Conservation (phyloP, 2,113 vertebrate genomes). For the Anguilla japonica region DNA sequence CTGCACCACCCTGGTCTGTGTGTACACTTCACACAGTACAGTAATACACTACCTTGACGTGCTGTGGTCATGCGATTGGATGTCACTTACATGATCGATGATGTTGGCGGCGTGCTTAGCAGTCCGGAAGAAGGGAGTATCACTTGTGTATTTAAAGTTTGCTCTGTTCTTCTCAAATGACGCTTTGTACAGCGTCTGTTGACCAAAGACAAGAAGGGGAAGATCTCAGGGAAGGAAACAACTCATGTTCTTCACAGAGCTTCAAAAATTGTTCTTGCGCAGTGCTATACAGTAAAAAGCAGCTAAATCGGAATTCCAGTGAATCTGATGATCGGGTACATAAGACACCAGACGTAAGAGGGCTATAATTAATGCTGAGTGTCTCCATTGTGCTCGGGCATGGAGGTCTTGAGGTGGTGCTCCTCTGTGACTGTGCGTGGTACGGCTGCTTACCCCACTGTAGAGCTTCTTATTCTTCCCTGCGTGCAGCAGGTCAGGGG, state of each 20-base stretch:
- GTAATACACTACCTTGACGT: too few species aligned
- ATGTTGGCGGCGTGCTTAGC: constrained; percentile 81
- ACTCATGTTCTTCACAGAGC: background rate
- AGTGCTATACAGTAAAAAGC: background rate
- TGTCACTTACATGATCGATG: constrained; percentile 75
- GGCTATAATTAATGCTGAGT: background rate
- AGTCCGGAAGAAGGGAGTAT: constrained; percentile 85
- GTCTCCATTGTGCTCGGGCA: background rate
- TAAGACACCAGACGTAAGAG: background rate
- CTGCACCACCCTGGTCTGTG: too few species aligned
- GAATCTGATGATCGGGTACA: background rate
- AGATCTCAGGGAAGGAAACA: background rate
- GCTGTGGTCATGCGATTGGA: background rate
- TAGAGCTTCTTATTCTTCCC: constrained; percentile 88
- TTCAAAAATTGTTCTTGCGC: too few species aligned
- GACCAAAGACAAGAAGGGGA: background rate
- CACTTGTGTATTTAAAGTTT: constrained; percentile 84
- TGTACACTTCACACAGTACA: too few species aligned
- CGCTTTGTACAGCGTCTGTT: constrained; percentile 87
- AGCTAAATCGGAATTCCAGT: background rate
- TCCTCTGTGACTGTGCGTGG: background rate
- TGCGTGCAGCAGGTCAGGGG: constrained; percentile 80
- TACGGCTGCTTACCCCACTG: constrained; percentile 77
- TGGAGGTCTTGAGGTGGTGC: background rate
- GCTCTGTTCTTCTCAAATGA: constrained; percentile 85